These are phyloP conservation scores for Melipona bicolor DNA, from an alignment of 2,888 invertebrate species.

Conservation along the genomic window DNA sequence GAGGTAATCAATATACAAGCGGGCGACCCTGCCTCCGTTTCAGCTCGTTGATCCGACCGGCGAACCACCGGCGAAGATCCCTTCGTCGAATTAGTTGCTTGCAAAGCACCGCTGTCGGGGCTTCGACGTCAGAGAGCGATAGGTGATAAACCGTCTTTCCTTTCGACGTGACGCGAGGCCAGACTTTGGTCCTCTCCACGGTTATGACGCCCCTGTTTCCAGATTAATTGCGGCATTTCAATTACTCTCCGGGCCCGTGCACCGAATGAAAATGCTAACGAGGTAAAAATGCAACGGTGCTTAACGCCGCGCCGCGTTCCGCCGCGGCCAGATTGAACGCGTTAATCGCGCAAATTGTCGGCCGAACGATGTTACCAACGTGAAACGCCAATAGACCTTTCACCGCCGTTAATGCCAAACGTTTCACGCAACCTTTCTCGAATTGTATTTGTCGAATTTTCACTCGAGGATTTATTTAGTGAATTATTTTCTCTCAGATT, in stretches of 20 bases:
- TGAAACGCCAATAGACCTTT: not conserved
- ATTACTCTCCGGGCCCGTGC: not conserved
- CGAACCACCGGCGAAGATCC: slow-evolving; percentile 49
- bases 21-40: slow-evolving; percentile 69
- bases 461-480: too few relatives aligned
- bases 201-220: slow-evolving; percentile 11
- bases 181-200: not conserved
- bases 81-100: slow-evolving; percentile 53
- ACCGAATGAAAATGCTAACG: slow-evolving; percentile 31
- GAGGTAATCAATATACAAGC: slow-evolving; percentile 81
- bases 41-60: slow-evolving; percentile 57
- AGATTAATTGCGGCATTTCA: slow-evolving; percentile 46
- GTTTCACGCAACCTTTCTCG: not conserved
- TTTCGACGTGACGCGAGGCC: not conserved
- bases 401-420: not conserved
- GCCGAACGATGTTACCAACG: not conserved
- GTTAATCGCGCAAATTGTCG: slow-evolving; percentile 20
- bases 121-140: slow-evolving; percentile 55
- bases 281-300: slow-evolving; percentile 17
- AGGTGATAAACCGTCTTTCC: slow-evolving; percentile 52
- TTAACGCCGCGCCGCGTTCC: not conserved
- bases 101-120: slow-evolving; percentile 48
- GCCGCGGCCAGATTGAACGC: slow-evolving; percentile 6
- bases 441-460: not conserved
- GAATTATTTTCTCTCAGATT: too few relatives aligned